These are phyloP conservation scores for Lamproptera curius DNA, from an alignment of 2,888 invertebrate species.

Conservation along the genomic window DNA sequence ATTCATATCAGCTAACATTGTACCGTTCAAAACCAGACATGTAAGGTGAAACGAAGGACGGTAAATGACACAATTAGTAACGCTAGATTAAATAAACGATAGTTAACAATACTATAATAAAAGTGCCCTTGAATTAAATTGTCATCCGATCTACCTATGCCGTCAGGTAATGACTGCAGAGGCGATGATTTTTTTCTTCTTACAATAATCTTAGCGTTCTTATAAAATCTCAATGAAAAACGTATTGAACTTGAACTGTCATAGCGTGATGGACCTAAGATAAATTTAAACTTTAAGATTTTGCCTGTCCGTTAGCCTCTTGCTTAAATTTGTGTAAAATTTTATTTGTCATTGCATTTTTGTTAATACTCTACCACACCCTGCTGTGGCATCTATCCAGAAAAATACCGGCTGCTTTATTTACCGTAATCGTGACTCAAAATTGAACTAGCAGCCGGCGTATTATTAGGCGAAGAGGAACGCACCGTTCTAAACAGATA, in stretches of 20 bases:
- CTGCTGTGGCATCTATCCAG: slow-evolving; percentile 57
- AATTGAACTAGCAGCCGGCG: slow-evolving; percentile 3
- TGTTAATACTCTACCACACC: slow-evolving; percentile 47
- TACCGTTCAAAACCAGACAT: slow-evolving; percentile 1
- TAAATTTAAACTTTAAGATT: too few relatives aligned
- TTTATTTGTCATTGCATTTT: too few relatives aligned
- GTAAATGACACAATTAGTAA: slow-evolving; percentile 2
- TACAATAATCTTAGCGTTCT: slow-evolving; percentile 1
- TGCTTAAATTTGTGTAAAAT: too few relatives aligned
- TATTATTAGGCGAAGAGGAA: neutral
- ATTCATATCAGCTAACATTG: slow-evolving; percentile 14
- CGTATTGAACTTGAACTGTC: too few relatives aligned
- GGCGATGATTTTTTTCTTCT: slow-evolving; percentile 7
- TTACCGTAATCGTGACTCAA: slow-evolving; percentile 33
- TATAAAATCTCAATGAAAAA: too few relatives aligned
- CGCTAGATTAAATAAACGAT: slow-evolving; percentile 12
- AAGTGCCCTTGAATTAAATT: slow-evolving; percentile 10
- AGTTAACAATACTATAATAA: slow-evolving; percentile 12
- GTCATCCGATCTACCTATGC: neutral
- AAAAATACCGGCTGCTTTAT: slow-evolving; percentile 46
- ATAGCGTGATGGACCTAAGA: too few relatives aligned
- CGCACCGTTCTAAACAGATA: too few relatives aligned
- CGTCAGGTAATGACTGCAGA: slow-evolving; percentile 1
- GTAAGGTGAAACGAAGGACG: slow-evolving; percentile 17
- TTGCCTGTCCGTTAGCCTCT: too few relatives aligned